Evolutionary conservation across 2,888 invertebrate genomes (phyloP), one percentile per base, ranked within the genome.

Genomic region (Lydus trimaculatus): DNA sequence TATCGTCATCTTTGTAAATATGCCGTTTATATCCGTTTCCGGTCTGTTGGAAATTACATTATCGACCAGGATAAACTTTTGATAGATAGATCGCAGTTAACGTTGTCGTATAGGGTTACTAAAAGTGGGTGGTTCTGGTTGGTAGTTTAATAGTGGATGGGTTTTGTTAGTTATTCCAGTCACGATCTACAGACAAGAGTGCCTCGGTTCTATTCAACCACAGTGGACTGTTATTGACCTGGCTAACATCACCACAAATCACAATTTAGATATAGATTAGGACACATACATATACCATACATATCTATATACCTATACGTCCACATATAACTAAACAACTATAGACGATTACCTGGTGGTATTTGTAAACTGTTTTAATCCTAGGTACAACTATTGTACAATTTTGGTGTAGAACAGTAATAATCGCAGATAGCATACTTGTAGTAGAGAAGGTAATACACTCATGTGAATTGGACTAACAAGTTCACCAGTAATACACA

Each of bases 201-300:
- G 56, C 56, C 56, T 56, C 25, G 64, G 67, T 73, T 71, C 71
- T 69, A 75, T 77, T 72, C 75, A 74, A 70, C 72, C 72, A 58
- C 74, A 72, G 73, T 73, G 69, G 70, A 74, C 75, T 73, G 77
- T 75, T 77, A 79, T 80, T 80, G 78, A 79, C 80, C 78, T 75
- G 76, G 75, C 73, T 70, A 74, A 76, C 77, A 75, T 77, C 75
- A 74, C 76, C 79, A 81, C 80, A 82, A 82, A 81, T 82, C 80
- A 80, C 80, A 81, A 81, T 82, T 81, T 80, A 77, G 71, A 71
- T 71, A 71, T 71, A 71, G 71, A 71, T 71, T 71, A 71, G 66
- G 66, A 20, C 67, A 71, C 63, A 67, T 71, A 70, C 65, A 67
- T 71, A 67, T 71, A 70, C 62, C 72, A 66, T 72, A 52, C 23